Evolutionary conservation across 2,888 invertebrate genomes (phyloP).

Genomic region (Masnerella sp.): DNA sequence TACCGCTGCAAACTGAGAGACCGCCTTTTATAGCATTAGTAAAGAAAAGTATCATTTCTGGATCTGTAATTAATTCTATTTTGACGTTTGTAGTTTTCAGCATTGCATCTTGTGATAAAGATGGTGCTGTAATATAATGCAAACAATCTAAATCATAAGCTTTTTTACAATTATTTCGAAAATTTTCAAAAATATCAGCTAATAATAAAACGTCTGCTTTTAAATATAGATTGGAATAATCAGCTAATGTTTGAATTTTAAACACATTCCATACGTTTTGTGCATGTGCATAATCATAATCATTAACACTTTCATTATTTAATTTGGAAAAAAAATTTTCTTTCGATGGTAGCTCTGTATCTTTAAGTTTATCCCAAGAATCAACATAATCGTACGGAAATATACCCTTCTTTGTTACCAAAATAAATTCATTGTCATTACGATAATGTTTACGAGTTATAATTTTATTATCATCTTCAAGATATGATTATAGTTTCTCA

Average conservation of each 20-base stretch:
- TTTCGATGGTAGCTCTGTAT: not conserved
- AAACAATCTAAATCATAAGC: slow-evolving; percentile 14
- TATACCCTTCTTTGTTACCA: slow-evolving; percentile 5
- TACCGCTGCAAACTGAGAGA: slow-evolving; percentile 2
- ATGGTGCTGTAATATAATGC: slow-evolving; percentile 14
- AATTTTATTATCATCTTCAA: not conserved
- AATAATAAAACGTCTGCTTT: slow-evolving; percentile 10
- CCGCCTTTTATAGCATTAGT: slow-evolving; percentile 1
- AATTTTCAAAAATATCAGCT: slow-evolving; percentile 40
- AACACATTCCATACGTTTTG: slow-evolving; percentile 4
- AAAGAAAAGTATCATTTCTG: slow-evolving; percentile 29
- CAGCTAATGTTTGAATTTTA: slow-evolving; percentile 2
- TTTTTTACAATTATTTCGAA: slow-evolving; percentile 45
- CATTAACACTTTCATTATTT: not conserved
- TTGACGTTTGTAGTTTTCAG: slow-evolving; percentile 2
- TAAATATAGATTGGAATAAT: slow-evolving; percentile 10
- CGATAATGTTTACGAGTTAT: not conserved
- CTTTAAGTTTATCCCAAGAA: not conserved
- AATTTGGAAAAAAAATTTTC: not conserved
- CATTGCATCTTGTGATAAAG: slow-evolving; percentile 3
- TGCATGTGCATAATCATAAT: slow-evolving; percentile 6
- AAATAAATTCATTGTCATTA: not conserved
- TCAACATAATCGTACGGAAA: slow-evolving; percentile 4
- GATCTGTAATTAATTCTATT: slow-evolving; percentile 1
- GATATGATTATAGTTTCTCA: not conserved